A percentile compares a stretch with the other conserved stretches of the same genome.
phyloP scores from a whole-genome alignment of 2,113 vertebrate genomes.

The Physeter macrocephalus region DNA sequence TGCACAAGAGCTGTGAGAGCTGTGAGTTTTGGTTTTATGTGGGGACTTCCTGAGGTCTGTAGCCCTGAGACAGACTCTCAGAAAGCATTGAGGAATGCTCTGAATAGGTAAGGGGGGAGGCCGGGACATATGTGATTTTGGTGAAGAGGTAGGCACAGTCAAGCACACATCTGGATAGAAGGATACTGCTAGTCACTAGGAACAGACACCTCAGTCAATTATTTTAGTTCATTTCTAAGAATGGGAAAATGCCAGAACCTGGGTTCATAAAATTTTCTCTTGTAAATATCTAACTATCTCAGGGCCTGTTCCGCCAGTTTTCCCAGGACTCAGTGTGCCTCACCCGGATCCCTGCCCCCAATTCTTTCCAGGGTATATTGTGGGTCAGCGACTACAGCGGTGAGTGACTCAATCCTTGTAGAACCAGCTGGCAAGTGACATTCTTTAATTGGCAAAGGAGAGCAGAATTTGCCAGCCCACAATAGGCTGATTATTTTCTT shows the following conservation, averaged over 20 bases:
- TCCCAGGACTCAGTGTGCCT: not conserved
- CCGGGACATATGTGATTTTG: not conserved
- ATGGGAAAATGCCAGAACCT: not conserved
- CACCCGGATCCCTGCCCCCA: not conserved
- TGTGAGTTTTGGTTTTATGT: not conserved
- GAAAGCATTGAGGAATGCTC: not conserved
- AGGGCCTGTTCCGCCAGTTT: not conserved
- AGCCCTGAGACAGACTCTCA: not conserved
- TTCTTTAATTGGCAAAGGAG: not conserved
- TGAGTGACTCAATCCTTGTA: not conserved
- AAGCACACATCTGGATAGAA: not conserved
- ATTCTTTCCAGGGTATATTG: not conserved
- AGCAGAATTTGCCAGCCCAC: not conserved
- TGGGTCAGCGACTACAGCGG: not conserved
- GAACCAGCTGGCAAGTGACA: not conserved
- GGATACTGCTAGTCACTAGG: not conserved
- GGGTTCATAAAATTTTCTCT: not conserved
- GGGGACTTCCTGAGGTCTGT: not conserved
- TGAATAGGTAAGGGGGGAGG: not conserved
- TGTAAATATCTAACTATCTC: not conserved
- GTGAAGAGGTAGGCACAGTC: not conserved
- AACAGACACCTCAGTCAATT: not conserved
- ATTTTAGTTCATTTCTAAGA: not conserved
- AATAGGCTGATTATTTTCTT: not conserved
- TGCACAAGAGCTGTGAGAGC: not conserved